phyloP scores from a whole-genome alignment of 1,140 invertebrate genomes.

The Tetraneura akinire region DNA sequence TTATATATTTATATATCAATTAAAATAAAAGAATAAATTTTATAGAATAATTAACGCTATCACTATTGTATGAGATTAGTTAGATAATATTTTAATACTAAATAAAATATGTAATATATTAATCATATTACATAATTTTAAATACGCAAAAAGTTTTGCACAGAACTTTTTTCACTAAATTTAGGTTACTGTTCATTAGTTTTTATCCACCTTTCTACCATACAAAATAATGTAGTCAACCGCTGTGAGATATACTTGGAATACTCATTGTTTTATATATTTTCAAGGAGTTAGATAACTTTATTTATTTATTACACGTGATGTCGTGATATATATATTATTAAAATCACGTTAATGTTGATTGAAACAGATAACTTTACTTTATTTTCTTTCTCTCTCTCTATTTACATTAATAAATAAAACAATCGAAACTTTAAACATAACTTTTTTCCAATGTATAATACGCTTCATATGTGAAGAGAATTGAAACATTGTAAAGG shows the following conservation, averaged over 20 bases:
- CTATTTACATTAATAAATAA: conserved; percentile 5
- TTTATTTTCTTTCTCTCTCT: not conserved
- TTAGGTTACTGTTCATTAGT: conserved; percentile 34
- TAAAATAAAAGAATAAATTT: no score
- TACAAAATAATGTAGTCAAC: conserved; percentile 4
- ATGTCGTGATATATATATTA: not conserved
- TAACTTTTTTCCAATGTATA: not conserved
- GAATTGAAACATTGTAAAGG: no score
- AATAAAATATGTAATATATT: no score
- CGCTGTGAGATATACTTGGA: not conserved
- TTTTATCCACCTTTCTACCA: conserved; percentile 10
- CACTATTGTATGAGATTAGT: no score
- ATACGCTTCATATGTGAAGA: no score
- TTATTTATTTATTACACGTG: conserved; percentile 31
- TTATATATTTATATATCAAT: no score
- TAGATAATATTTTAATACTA: no score
- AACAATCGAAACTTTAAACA: conserved; percentile 1
- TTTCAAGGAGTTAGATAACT: conserved; percentile 28
- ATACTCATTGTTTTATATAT: conserved; percentile 11
- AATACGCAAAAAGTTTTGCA: conserved; percentile 5
- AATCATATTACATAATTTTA: not conserved
- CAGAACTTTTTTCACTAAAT: conserved; percentile 32
- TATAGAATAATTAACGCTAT: no score
- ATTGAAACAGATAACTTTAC: not conserved
- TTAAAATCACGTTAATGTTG: conserved; percentile 19